Evolutionary conservation across 53 echinoderm and acorn worm genomes (phyloP).

Genomic region (Temnopleurus reevesii): DNA sequence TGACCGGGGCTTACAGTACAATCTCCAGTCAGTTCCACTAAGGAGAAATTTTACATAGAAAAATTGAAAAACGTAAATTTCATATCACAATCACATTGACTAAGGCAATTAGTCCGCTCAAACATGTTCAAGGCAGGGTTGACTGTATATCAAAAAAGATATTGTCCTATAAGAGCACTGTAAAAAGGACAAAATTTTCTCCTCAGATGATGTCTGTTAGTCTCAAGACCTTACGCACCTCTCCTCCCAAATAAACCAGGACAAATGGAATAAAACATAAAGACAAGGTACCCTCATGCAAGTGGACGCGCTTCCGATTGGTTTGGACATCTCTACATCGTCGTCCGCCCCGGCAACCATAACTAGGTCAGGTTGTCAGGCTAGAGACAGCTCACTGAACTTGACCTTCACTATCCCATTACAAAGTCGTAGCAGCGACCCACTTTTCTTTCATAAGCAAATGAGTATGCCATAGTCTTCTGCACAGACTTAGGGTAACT

Average conservation of each 20-base stretch:
- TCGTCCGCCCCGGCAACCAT: neutral
- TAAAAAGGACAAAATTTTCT: too few relatives aligned
- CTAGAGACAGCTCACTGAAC: neutral
- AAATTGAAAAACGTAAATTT: too few relatives aligned
- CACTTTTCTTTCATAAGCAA: neutral
- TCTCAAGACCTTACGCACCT: too few relatives aligned
- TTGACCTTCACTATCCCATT: slow-evolving; percentile 13
- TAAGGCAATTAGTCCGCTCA: too few relatives aligned
- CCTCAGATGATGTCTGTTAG: too few relatives aligned
- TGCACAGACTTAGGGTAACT: neutral
- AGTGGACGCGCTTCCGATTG: neutral
- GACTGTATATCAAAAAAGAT: too few relatives aligned
- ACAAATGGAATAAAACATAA: neutral
- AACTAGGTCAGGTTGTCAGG: slow-evolving; percentile 25
- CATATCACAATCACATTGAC: too few relatives aligned
- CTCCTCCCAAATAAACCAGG: neutral
- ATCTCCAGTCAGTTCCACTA: too few relatives aligned
- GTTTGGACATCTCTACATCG: neutral
- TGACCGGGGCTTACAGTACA: too few relatives aligned
- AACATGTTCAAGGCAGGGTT: too few relatives aligned
- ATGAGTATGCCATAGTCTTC: neutral
- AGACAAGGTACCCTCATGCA: neutral
- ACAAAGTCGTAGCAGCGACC: neutral
- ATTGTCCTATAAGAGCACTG: too few relatives aligned
- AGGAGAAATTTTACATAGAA: too few relatives aligned